Conservation (phyloP, 2,888 invertebrate genomes). For the Lathronympha strigana region DNA sequence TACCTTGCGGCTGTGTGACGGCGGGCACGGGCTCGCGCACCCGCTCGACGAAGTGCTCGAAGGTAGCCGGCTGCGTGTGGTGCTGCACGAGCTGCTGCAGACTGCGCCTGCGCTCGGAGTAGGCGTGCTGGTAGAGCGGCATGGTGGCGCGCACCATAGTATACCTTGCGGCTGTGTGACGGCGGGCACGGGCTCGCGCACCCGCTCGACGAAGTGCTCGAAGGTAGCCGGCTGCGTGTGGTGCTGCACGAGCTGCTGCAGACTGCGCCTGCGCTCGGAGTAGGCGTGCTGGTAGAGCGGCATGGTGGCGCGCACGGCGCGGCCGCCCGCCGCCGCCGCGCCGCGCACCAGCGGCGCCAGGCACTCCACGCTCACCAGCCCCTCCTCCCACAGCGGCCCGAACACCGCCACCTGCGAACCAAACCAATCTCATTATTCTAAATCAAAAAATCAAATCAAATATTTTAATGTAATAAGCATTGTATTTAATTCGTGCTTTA, state of each 20-base stretch:
- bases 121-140: constrained; percentile 96
- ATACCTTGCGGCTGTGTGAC: constrained; percentile 88
- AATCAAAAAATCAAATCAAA: too few species aligned
- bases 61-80: constrained; percentile 94
- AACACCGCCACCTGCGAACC: constrained; percentile 91
- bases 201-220: constrained; percentile 88
- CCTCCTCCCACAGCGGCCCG: constrained; percentile 98
- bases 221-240: constrained; percentile 95
- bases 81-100: constrained; percentile 93
- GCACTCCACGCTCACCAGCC: constrained; percentile 83
- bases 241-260: constrained; percentile 92
- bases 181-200: constrained; percentile 67
- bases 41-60: constrained; percentile 88
- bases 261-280: constrained; percentile 93
- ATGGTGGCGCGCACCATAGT: constrained; percentile 87
- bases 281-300: constrained; percentile 97
- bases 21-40: constrained; percentile 67
- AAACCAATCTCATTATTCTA: too few species aligned
- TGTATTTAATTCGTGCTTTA: too few species aligned
- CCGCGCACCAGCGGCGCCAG: constrained; percentile 93
- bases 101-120: constrained; percentile 94
- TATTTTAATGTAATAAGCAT: too few species aligned
- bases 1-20: constrained; percentile 84
- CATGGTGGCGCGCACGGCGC: constrained; percentile 94
- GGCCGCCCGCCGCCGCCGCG: constrained; percentile 96